These are phyloP conservation scores for Buceros bicornis DNA, from an alignment of 2,797 vertebrate genomes.

Conservation along the genomic window DNA sequence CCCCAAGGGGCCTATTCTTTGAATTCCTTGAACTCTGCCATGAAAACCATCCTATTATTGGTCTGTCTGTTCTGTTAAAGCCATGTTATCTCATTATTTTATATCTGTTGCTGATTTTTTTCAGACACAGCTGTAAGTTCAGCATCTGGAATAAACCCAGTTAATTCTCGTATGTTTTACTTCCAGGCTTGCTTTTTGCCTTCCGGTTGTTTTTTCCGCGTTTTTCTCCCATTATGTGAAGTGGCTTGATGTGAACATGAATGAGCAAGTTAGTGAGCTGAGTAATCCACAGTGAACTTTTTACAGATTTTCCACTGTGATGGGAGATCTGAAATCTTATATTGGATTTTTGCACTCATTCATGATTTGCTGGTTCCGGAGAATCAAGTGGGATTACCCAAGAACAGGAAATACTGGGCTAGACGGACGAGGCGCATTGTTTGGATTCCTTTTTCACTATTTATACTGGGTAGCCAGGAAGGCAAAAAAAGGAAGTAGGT, in stretches of 20 bases:
- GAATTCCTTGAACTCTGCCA: not conserved
- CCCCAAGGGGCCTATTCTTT: not conserved
- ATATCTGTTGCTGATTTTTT: not conserved
- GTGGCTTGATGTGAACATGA: not conserved
- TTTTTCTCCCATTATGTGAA: not conserved
- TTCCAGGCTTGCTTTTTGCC: conserved; percentile 8
- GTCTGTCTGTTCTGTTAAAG: not conserved
- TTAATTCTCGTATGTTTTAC: not conserved
- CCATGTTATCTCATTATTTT: not conserved
- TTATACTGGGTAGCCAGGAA: not conserved
- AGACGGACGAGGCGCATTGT: not conserved
- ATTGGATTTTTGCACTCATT: not conserved
- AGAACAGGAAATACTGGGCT: not conserved
- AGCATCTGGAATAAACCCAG: conserved; percentile 1
- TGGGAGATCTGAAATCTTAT: not conserved
- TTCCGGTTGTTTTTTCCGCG: conserved; percentile 6
- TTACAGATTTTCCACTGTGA: not conserved
- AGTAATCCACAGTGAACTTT: not conserved
- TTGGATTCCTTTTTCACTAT: not conserved
- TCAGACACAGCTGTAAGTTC: conserved; percentile 1
- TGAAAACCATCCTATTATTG: not conserved
- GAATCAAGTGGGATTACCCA: not conserved
- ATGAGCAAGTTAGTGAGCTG: not conserved
- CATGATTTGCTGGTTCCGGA: not conserved
- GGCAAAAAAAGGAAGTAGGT: not conserved